Percentiles rank a stretch among this genome's conserved stretches.
These are phyloP conservation scores for Denticeps clupeoides DNA, from an alignment of 2,797 vertebrate genomes.

Conservation along the genomic window DNA sequence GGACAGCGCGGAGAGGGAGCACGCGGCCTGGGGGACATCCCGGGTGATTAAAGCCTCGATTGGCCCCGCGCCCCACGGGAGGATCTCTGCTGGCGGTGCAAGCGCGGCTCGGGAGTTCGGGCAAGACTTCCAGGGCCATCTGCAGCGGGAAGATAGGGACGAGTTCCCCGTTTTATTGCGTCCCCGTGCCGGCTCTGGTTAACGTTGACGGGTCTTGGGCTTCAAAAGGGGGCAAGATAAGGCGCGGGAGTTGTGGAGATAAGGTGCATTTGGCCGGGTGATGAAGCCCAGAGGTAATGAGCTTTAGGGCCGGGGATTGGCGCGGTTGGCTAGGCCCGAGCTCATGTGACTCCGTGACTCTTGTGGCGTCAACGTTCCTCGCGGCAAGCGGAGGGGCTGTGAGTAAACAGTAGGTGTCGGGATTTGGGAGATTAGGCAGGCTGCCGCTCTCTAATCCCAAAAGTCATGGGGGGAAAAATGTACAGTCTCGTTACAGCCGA, in stretches of 20 bases:
- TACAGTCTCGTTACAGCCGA: no score
- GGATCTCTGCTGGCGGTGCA: conserved; percentile 1
- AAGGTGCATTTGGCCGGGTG: conserved; percentile 2
- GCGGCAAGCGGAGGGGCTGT: no score
- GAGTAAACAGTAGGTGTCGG: no score
- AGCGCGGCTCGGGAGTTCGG: conserved; percentile 3
- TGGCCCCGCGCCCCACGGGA: conserved; percentile 3
- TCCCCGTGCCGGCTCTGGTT: no score
- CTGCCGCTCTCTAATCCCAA: no score
- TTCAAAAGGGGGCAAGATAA: neutral
- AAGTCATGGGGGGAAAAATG: no score
- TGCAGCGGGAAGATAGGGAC: conserved; percentile 6
- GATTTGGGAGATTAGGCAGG: no score
- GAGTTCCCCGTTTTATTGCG: no score
- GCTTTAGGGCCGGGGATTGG: neutral
- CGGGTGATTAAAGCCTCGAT: conserved; percentile 8
- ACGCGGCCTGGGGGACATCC: neutral
- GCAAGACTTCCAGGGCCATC: conserved; percentile 1
- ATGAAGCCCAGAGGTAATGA: conserved; percentile 1
- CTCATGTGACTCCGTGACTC: no score
- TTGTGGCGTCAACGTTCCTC: no score
- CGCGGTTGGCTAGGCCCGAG: neutral
- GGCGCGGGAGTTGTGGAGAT: neutral
- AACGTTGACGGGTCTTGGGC: no score
- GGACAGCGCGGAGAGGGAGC: conserved; percentile 11